Evolutionary conservation across 2,888 invertebrate species (phyloP), one percentile per base, ranked within the genome.

Genomic region (Stenurella melanura): DNA sequence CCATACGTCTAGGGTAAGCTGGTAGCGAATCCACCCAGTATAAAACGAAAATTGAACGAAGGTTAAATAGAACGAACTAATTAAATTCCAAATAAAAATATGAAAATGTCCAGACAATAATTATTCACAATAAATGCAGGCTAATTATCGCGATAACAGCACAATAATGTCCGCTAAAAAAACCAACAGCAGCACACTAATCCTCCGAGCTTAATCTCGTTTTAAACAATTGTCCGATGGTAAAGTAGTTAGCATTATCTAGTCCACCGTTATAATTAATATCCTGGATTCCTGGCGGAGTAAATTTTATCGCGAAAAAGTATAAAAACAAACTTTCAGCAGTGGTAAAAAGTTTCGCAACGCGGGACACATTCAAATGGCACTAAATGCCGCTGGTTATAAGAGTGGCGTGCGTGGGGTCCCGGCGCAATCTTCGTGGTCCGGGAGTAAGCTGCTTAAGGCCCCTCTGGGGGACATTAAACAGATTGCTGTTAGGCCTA

Each of bases 401-500:
- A 57, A 58, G 21, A 73, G 74, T 77, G 79, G 78, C 77, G 80
- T 78, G 77, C 83, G 81, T 80, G 82, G 78, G 85, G 86, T 85
- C 86, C 84, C 85, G 82, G 84, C 82, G 84, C 87, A 87, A 87
- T 87, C 87, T 86, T 87, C 86, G 85, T 82, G 85, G 85, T 83
- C 84, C 84, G 84, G 84, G 84, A 83, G 85, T 88, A 88, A 88
- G 87, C 87, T 86, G 86, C 87, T 87, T 87, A 88, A 85, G 85
- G 86, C 86, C 83, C 88, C 87, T 80, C 78, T 79, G 87, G 88
- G 88, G 87, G 83, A 87, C 87, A 87, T 88, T 87, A 88, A 86
- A 87, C 87, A 88, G 88, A 88, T 88, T 88, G 88, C 87, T 77
- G 61, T 76, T 71, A 78, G 76, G 72, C 75, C 70, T 77, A 30